Evolutionary conservation across 2,888 invertebrate species (phyloP), one percentile per base, ranked within the genome.

Genomic region (Ichneumoninae sp.): DNA sequence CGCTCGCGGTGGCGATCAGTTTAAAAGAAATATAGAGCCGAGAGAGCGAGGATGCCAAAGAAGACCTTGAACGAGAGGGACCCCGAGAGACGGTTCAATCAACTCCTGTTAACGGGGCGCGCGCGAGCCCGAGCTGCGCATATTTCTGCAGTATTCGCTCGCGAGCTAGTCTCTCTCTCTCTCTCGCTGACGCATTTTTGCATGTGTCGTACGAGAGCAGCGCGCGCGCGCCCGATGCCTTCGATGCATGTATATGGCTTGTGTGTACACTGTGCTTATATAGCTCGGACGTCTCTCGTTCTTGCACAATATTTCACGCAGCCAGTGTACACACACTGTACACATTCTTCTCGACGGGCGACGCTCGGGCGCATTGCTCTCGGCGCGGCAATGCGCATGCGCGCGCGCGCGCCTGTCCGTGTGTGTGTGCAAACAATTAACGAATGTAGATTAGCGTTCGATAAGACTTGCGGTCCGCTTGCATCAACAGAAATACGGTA

Each of bases 61-160:
- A 33, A 89, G 89, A 88, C 89, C 89, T 89, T 90, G 89, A 89
- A 89, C 88, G 88, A 86, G 88, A 88, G 88, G 86, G 85, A 88
- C 81, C 86, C 81, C 88, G 88, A 87, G 87, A 87, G 89, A 87
- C 89, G 90, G 91, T 91, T 91, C 90, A 91, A 90, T 91, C 90
- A 91, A 91, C 90, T 90, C 87, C 89, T 91, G 88, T 89, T 89
- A 89, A 89, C 87, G 85, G 80, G 65, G 66, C 80, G 66, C n/a
- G 63, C 60, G 60, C 57, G n/a, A 30, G 68, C 71, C 60, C 47
- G 84, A 77, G 80, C 76, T 70, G 70, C 81, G 76, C 76, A 81
- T 73, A 83, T 80, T 73, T 83, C 76, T 83, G 80, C 80, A 83
- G 71, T 70, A 50, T 47, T 54, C 63, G 63, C 63, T 13, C 33